Evolutionary conservation across 2,888 invertebrate genomes (phyloP), one percentile per base, ranked within the genome.

Genomic region (Diaphora mendica): DNA sequence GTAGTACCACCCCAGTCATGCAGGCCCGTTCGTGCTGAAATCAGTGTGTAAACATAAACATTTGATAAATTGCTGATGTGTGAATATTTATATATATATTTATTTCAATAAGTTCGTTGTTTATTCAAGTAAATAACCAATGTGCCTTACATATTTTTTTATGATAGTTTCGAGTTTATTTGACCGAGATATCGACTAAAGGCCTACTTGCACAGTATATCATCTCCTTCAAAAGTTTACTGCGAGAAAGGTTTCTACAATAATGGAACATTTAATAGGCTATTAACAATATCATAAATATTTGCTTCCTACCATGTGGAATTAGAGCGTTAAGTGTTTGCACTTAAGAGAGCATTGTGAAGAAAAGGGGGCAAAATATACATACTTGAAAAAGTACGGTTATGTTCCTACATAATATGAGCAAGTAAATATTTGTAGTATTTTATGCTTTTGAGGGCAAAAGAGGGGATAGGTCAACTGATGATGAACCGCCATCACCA

Each of bases 321-420:
- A 68, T 30, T 68, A 55, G 72, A 44, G 55, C 66, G 33, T 59
- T n/a, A 68, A 62, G 68, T 67, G 66, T 72, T 75, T 71, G 55
- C 51, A 33, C 66, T 72, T 35, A 42, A 70, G 30, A 70, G 74
- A 79, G 74, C 72, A 77, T 64, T 71, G 30, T n/a, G n/a, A 35
- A 23, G 55, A 55, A 33, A 55, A n/a, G n/a, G 13, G 23, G 67
- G 33, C 44, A 67, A 67, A 66, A 30, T 44, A 42, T 26, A 48
- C 30, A 9, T 39, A 11, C 39, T 39, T 39, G 5, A 68, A 68
- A 44, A 51, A 51, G 48, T 67, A 51, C 23, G 33, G 15, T 59
- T 13, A 59, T 30, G 26, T 51, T 8, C 7, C n/a, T 9, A 23
- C n/a, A 55, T n/a, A 30, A 59, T 26, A 13, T 59, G 11, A n/a